These are phyloP conservation scores for Cyclargus thomasi DNA, from an alignment of 1,140 invertebrate species.

Conservation along the genomic window DNA sequence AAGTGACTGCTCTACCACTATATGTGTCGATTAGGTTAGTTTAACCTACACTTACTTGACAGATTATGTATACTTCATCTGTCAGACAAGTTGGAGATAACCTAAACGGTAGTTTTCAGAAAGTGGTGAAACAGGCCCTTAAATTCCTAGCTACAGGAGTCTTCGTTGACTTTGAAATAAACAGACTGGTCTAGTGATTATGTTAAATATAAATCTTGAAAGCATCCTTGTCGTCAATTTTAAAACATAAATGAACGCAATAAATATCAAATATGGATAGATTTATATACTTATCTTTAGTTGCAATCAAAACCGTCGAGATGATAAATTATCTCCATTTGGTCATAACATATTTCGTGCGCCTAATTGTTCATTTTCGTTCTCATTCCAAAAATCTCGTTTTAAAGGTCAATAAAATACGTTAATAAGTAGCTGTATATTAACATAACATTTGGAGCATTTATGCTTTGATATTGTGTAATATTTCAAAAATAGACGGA, in stretches of 20 bases:
- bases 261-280: not conserved
- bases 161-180: too few species aligned
- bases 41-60: too few species aligned
- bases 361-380: constrained; percentile 1
- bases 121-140: too few species aligned
- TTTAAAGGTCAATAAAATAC: not conserved
- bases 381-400: not conserved
- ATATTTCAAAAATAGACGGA: not conserved
- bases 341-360: not conserved
- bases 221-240: not conserved
- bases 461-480: not conserved
- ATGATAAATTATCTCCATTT: not conserved
- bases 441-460: not conserved
- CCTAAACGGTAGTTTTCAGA: too few species aligned
- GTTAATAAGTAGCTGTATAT: not conserved
- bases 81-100: too few species aligned
- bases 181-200: too few species aligned
- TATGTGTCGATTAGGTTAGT: too few species aligned
- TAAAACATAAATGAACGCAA: not conserved
- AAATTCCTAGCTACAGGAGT: too few species aligned
- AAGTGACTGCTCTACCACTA: too few species aligned
- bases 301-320: not conserved
- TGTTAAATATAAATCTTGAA: not conserved
- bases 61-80: too few species aligned
- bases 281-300: not conserved